Base-by-base conservation (phyloP, 92 coral and sea anemone species). In the Isaurus tuberculatus region DNA sequence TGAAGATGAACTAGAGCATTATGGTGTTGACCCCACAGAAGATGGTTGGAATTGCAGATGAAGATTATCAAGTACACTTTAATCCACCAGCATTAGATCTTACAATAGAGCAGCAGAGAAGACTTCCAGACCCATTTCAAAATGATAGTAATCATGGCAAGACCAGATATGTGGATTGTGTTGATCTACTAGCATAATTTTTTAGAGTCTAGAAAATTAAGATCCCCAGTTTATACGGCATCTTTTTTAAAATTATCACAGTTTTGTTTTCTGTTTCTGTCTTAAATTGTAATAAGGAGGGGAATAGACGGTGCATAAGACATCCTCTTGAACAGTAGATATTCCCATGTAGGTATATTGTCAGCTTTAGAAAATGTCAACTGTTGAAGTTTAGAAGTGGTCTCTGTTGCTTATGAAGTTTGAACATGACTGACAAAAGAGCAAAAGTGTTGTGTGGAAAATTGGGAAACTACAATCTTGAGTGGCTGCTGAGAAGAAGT, bases 1-100 rank as follows among this genome's bases (percentile, higher is more conserved):
- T 28, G 88, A 61, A 34, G 48, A n/a, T 63, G 88, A 85, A 64
- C 42, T 85, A 29, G 84, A 85, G 23, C 65, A 75, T 30, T 85
- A 75, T 77, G 88, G 88, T 16, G 20, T 85, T 65, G 88, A 75
- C 78, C 65, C 89, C 29, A 79, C 79, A 15, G 89, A 42, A 29
- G 69, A 34, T 65, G n/a, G 79, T 69, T 23, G 7, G 42, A 27
- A 80, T 86, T 70, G 61, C 30, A 28, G 85, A 79, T 79, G 89
- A 79, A 42, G 57, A 84, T 63, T 79, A 86, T 73, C 80, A 79
- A 61, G 80, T 69, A 33, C 85, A 86, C 14, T 20, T 86, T 53
- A 72, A 86, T 69, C 48, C 85, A 70, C 89, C 85, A 86, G 61
- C 84, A 51, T 48, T 46, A 66, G 28, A 15, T 19, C 57, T 75